phyloP scores from a whole-genome alignment of 2,797 vertebrate species.

The Siniperca obscura region DNA sequence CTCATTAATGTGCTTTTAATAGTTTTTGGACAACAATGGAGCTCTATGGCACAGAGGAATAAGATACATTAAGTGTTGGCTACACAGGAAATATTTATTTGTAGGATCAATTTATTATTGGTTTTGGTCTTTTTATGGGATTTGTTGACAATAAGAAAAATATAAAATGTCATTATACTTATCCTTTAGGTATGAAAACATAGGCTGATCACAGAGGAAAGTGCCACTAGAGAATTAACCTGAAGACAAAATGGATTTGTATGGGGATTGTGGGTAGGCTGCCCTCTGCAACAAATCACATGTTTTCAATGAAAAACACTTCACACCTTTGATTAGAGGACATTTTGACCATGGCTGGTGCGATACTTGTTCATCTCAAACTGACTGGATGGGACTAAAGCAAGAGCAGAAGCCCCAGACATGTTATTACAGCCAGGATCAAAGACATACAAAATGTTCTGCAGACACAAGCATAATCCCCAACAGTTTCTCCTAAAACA shows the following conservation, averaged over 20 bases:
- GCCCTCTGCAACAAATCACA: not conserved
- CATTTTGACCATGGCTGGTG: conserved; percentile 30
- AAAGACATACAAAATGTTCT: conserved; percentile 50
- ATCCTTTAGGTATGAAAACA: conserved; percentile 1
- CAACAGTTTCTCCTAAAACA: conserved; percentile 53
- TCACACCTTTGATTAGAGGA: conserved; percentile 28
- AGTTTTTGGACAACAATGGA: conserved; percentile 7
- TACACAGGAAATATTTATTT: not conserved
- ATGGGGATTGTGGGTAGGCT: not conserved
- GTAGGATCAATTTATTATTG: not conserved
- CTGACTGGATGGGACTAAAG: not conserved
- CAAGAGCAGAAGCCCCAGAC: conserved; percentile 36
- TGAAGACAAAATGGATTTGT: not conserved
- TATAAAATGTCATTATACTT: not conserved
- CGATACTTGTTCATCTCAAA: conserved; percentile 15
- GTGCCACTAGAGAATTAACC: conserved; percentile 8
- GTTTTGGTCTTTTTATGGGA: not conserved
- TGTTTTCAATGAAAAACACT: not conserved
- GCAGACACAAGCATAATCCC: conserved; percentile 34
- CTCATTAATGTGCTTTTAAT: not conserved
- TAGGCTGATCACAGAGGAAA: not conserved
- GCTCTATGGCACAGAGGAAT: not conserved
- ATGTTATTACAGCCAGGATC: conserved; percentile 52
- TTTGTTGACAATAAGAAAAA: not conserved
- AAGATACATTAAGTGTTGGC: not conserved